These are phyloP conservation scores for Henricia sp. DNA, from an alignment of 53 echinoderm and acorn worm species.

Conservation along the genomic window DNA sequence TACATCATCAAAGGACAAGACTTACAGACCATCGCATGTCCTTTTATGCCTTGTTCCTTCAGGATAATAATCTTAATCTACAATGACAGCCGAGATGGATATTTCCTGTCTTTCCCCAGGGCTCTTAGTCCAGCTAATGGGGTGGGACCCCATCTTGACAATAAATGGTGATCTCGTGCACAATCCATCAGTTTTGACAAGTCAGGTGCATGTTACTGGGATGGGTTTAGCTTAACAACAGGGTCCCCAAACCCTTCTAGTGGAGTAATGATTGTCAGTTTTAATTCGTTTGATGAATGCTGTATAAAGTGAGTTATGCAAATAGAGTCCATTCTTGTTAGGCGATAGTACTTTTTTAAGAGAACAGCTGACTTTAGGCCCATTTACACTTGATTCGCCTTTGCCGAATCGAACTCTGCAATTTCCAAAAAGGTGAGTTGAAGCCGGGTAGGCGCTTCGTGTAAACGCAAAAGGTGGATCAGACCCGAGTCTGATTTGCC, in stretches of 20 bases:
- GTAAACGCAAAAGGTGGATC: too few species aligned
- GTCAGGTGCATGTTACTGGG: neutral
- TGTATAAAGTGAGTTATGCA: neutral
- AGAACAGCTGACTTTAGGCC: too few species aligned
- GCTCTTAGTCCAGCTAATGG: slow-evolving; percentile 33
- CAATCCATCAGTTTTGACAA: slow-evolving; percentile 28
- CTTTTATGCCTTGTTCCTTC: too few species aligned
- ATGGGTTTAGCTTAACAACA: neutral
- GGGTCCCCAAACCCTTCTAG: slow-evolving; percentile 11
- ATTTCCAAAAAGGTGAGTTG: too few species aligned
- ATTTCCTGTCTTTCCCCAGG: slow-evolving; percentile 26
- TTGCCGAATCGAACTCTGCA: too few species aligned
- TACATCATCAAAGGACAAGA: too few species aligned
- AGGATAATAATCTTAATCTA: slow-evolving; percentile 11
- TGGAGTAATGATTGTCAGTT: slow-evolving; percentile 8
- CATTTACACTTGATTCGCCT: too few species aligned
- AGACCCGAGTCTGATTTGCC: too few species aligned
- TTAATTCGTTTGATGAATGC: neutral
- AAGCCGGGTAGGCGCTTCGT: too few species aligned
- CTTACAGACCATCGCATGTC: too few species aligned
- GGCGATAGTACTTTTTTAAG: neutral
- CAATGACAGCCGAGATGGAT: slow-evolving; percentile 40
- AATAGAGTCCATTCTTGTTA: slow-evolving; percentile 21
- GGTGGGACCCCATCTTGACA: slow-evolving; percentile 17
- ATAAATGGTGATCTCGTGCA: slow-evolving; percentile 14